These are phyloP conservation scores for Hemibagrus guttatus DNA, from an alignment of 2,797 vertebrate genomes.

Conservation along the genomic window DNA sequence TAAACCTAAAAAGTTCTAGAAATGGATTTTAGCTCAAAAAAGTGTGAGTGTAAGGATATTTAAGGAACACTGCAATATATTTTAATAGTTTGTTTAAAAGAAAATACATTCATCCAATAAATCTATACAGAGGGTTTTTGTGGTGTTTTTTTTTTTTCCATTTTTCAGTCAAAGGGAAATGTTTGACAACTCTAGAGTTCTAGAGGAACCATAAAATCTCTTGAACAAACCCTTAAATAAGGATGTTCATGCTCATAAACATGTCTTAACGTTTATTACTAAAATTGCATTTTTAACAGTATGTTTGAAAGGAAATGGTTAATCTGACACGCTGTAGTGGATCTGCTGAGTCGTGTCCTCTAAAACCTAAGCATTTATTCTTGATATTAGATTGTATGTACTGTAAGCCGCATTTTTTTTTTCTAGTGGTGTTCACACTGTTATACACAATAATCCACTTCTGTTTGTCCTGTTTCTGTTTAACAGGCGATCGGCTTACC, in stretches of 20 bases:
- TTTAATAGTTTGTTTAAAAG: no score
- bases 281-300: background rate
- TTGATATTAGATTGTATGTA: background rate
- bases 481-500: conserved; percentile 57
- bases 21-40: no score
- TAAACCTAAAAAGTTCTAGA: background rate
- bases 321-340: background rate
- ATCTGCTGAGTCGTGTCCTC: background rate
- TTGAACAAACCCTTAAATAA: background rate
- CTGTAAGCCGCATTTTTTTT: background rate
- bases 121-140: no score
- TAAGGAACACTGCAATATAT: no score
- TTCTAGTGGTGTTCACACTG: background rate
- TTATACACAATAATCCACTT: background rate
- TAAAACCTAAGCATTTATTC: background rate
- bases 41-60: no score
- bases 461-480: background rate
- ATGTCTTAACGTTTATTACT: background rate
- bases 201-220: no score
- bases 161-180: no score
- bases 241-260: background rate
- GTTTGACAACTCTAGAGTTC: no score
- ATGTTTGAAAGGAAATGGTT: background rate
- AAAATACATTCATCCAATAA: no score
- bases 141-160: no score